Conservation (phyloP, 2,797 vertebrate species). For the Scyliorhinus canicula region DNA sequence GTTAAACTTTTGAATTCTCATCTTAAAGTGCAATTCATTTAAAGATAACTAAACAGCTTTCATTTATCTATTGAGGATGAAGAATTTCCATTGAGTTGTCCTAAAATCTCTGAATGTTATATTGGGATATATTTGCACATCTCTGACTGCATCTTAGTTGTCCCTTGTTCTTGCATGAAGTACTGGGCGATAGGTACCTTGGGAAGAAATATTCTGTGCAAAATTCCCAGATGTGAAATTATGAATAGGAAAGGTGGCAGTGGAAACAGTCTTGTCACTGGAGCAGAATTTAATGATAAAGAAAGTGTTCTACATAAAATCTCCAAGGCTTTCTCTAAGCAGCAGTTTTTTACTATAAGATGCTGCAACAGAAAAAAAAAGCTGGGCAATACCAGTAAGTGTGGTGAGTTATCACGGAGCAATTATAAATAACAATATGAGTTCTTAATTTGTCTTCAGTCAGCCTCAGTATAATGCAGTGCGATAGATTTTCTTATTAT, state of each 20-base stretch:
- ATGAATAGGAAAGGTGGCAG: not conserved
- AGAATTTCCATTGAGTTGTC: not conserved
- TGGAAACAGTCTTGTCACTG: not conserved
- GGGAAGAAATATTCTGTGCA: not conserved
- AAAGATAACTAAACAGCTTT: not conserved
- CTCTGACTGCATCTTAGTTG: not conserved
- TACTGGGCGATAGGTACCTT: not conserved
- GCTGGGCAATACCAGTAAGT: not conserved
- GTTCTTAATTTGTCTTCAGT: not conserved
- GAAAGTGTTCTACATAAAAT: conserved; percentile 5
- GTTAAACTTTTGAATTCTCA: not conserved
- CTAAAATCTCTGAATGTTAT: not conserved
- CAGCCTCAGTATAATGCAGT: not conserved
- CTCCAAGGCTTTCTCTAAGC: not conserved
- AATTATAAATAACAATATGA: not conserved
- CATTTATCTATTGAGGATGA: not conserved
- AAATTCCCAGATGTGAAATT: conserved; percentile 16
- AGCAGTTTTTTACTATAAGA: not conserved
- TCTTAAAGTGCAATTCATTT: not conserved
- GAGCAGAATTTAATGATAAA: not conserved
- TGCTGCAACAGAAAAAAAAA: not conserved
- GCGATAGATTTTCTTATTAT: not conserved
- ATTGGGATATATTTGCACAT: not conserved
- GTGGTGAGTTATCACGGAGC: not conserved
- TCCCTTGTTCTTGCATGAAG: not conserved